A percentile compares a stretch with the other conserved stretches of the same genome.
Conservation (phyloP, 2,113 vertebrate species). For the Alligator mississippiensis region DNA sequence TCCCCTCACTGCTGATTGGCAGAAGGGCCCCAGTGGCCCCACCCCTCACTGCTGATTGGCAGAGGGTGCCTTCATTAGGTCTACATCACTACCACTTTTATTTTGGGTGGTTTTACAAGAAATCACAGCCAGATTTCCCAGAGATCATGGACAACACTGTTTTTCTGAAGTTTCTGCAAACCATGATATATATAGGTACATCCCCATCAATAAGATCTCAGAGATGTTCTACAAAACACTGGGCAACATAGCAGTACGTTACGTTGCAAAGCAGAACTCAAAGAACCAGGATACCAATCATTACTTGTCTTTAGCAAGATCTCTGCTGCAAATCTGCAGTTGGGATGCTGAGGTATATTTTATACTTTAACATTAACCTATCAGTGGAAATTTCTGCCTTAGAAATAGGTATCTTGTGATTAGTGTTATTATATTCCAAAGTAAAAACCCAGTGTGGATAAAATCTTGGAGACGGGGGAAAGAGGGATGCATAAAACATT, state of each 20-base stretch:
- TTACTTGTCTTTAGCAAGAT: slow-evolving; percentile 5
- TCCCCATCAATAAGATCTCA: neutral
- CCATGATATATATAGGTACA: too few relatives aligned
- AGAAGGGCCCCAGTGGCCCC: too few relatives aligned
- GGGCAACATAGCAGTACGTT: neutral
- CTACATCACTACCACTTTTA: too few relatives aligned
- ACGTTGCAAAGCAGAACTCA: neutral
- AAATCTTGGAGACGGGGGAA: rapidly evolving
- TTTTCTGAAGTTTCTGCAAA: too few relatives aligned
- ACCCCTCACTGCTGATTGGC: too few relatives aligned
- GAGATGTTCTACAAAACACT: neutral
- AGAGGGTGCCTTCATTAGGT: too few relatives aligned
- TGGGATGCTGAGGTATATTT: neutral
- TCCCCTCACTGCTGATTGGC: too few relatives aligned
- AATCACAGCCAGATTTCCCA: too few relatives aligned
- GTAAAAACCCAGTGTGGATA: neutral
- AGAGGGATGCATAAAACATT: neutral
- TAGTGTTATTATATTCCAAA: neutral
- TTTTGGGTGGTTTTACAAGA: too few relatives aligned
- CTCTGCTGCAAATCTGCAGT: neutral
- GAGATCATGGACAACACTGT: too few relatives aligned
- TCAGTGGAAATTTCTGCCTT: neutral
- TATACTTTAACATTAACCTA: neutral
- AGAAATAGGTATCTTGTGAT: neutral
- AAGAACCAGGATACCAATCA: neutral